Base-by-base conservation (phyloP, 1,140 invertebrate species). In the Drosophila bocki region DNA sequence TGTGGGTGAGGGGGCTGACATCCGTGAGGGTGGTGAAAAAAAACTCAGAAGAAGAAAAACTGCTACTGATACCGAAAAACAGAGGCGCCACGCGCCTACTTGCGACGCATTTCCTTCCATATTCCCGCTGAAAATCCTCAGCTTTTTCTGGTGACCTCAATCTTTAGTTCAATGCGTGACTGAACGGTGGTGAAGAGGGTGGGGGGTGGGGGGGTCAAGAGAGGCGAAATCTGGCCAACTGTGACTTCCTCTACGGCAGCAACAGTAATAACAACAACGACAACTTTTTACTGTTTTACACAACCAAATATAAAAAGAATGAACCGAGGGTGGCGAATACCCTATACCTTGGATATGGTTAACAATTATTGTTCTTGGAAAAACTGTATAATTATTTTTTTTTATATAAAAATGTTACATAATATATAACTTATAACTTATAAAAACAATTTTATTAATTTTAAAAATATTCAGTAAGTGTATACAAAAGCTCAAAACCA, bases 51-150 rank as follows among this genome's bases (percentile, higher is more conserved):
- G 17, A 15, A 33, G 7, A 19, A 33, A 19, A 58, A 65, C 54
- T 67, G 57, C 48, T 63, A 37, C 64, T 59, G 57, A 50, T 67
- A 63, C 64, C 17, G 5, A n/a, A 15, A 47, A 39, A 67, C 39
- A 35, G 69, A 71, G 67, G 71, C 68, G 71, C 71, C 81, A 84
- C 70, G 81, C 81, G 81, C 81, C 81, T 77, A 84, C 70, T 69
- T 80, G 81, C 81, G 67, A 74, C 81, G 78, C 82, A 84, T 74
- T 69, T 84, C 60, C 77, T 48, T 72, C 33, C 32, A 32, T 33
- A 63, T 42, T 51, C 29, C 42, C 37, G 17, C 17, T 47, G n/a
- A 56, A 54, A 69, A 56, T 69, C 47, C n/a, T 56, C 48, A 13
- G 8, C 26, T 70, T 56, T 68, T 72, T 85, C 54, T 48, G 32